Evolutionary conservation across 2,113 vertebrate genomes (phyloP).

Genomic region (Junco hyemalis): DNA sequence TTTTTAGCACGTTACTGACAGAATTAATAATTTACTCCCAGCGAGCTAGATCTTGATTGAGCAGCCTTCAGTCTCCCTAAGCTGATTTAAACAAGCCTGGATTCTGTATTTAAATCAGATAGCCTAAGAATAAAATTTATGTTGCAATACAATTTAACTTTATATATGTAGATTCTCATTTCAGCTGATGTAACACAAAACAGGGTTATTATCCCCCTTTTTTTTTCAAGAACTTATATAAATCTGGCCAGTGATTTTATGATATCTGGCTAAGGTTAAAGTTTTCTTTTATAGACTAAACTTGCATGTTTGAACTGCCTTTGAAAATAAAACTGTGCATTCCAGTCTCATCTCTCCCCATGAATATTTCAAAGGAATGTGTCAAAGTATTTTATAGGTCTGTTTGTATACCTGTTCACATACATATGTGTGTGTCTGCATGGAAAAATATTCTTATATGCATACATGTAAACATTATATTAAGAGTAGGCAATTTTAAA

Average conservation of each 20-base stretch:
- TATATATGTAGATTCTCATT: not conserved
- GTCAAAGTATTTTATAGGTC: not conserved
- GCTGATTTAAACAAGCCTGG: not conserved
- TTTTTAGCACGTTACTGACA: not conserved
- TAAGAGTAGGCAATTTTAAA: not conserved
- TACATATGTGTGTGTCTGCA: not conserved
- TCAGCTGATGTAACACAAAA: not conserved
- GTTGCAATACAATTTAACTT: not conserved
- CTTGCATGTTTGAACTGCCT: not conserved
- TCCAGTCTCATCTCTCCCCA: not conserved
- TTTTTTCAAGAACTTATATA: not conserved
- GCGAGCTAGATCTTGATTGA: not conserved
- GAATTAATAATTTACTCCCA: not conserved
- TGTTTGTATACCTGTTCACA: not conserved
- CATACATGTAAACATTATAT: not conserved
- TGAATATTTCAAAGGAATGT: not conserved
- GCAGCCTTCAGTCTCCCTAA: not conserved
- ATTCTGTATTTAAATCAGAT: not conserved
- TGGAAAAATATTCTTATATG: not conserved
- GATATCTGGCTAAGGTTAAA: not conserved
- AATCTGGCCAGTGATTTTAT: not conserved
- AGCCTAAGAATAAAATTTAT: not conserved
- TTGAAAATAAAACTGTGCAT: not conserved
- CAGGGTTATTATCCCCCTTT: rapidly evolving
- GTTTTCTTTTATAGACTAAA: not conserved